Conservation (phyloP, 2,888 invertebrate genomes). For the Cephonodes hylas region DNA sequence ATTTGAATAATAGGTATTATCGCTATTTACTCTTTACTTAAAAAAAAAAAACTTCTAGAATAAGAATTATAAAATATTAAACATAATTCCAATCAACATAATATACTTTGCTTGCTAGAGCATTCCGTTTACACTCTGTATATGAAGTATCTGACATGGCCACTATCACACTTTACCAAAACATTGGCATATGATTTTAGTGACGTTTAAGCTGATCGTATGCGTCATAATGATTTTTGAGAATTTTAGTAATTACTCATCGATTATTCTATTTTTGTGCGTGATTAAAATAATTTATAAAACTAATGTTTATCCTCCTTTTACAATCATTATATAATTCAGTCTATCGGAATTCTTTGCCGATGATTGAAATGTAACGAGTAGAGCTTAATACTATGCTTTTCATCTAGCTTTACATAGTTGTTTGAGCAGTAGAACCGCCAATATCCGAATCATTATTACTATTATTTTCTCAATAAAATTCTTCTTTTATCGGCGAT, state of each 20-base stretch:
- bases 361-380: not conserved
- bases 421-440: not conserved
- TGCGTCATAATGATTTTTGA: not conserved
- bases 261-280: not conserved
- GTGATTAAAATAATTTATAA: not conserved
- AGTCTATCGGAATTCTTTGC: not conserved
- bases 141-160: not conserved
- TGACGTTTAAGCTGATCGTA: not conserved
- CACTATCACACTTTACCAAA: not conserved
- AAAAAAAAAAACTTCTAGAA: no score
- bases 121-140: no score
- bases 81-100: no score
- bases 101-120: no score
- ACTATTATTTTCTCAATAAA: no score
- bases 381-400: conserved; percentile 12
- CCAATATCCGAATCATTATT: not conserved
- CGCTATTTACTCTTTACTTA: no score
- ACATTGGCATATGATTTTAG: not conserved
- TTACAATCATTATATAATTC: not conserved
- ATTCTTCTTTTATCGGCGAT: no score
- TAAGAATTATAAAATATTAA: no score
- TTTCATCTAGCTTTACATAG: conserved; percentile 15
- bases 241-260: not conserved
- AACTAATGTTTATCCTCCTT: not conserved
- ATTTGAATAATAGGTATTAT: no score